Percentiles rank a stretch among this genome's conserved stretches.
phyloP scores from a whole-genome alignment of 2,797 vertebrate genomes.

The Melanotaenia maccullochi region DNA sequence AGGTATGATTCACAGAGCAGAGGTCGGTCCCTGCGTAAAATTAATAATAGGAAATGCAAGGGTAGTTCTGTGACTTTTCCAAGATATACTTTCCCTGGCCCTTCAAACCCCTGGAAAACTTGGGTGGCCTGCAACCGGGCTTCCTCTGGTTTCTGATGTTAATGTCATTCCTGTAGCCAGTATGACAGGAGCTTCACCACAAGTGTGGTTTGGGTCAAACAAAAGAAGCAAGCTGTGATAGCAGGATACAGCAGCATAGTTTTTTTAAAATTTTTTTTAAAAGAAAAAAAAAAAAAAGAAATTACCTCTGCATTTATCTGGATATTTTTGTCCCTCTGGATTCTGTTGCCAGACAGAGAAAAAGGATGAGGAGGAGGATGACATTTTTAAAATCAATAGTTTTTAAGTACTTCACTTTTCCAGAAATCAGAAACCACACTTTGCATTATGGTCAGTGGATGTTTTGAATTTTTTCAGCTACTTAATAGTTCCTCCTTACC shows the following conservation, averaged over 20 bases:
- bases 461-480: constrained; percentile 78
- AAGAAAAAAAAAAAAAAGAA: constrained; percentile 1
- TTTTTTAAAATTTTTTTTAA: constrained; percentile 14
- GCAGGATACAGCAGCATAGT: constrained; percentile 46
- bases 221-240: constrained; percentile 69
- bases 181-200: constrained; percentile 74
- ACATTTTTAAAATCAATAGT: constrained; percentile 71
- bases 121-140: constrained; percentile 82
- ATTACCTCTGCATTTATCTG: constrained; percentile 28
- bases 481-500: constrained; percentile 79
- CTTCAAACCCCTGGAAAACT: constrained; percentile 74
- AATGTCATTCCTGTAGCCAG: constrained; percentile 80
- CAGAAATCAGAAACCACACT: constrained; percentile 81
- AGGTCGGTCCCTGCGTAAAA: constrained; percentile 76
- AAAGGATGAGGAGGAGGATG: constrained; percentile 63
- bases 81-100: constrained; percentile 81
- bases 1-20: constrained; percentile 80
- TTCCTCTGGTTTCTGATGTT: constrained; percentile 83
- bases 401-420: constrained; percentile 79
- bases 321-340: constrained; percentile 58
- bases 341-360: constrained; percentile 59
- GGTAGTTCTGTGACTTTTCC: constrained; percentile 77
- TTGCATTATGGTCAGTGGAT: constrained; percentile 77
- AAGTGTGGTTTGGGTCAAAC: constrained; percentile 72
- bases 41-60: constrained; percentile 85